Conservation (phyloP, 2,113 vertebrate species). For the Leiothrix lutea region DNA sequence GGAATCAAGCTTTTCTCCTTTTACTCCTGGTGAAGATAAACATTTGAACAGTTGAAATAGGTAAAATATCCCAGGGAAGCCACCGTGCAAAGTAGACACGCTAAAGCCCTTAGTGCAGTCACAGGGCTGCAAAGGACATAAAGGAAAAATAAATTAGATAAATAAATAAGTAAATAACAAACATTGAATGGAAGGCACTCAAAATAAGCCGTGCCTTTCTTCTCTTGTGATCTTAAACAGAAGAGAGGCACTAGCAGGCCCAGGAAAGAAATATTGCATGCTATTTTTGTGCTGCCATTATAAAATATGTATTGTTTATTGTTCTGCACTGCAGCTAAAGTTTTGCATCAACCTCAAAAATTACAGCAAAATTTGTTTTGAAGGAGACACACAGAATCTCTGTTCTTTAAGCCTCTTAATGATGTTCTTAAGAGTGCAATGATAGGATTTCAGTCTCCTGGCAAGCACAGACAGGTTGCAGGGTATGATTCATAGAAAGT, state of each 20-base stretch:
- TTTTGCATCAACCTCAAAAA: slow-evolving; percentile 66
- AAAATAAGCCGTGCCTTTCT: not conserved
- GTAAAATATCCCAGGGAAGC: slow-evolving; percentile 35
- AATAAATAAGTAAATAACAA: not conserved
- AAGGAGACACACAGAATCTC: not conserved
- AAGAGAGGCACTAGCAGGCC: slow-evolving; percentile 43
- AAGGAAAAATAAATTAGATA: slow-evolving; percentile 24
- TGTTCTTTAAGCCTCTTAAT: slow-evolving; percentile 46
- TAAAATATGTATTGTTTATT: slow-evolving; percentile 69
- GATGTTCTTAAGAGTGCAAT: not conserved
- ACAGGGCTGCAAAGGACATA: not conserved
- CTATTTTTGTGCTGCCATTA: slow-evolving; percentile 71
- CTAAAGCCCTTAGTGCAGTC: not conserved
- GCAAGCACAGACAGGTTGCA: not conserved
- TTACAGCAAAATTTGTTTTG: slow-evolving; percentile 68
- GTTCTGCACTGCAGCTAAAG: slow-evolving; percentile 60
- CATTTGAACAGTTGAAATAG: slow-evolving; percentile 38
- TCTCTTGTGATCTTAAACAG: slow-evolving; percentile 59
- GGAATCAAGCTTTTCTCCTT: slow-evolving; percentile 47
- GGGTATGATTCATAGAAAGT: slow-evolving; percentile 3
- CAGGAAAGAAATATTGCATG: slow-evolving; percentile 51
- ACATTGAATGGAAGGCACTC: not conserved
- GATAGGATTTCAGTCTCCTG: slow-evolving; percentile 23
- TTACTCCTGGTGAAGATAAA: slow-evolving; percentile 52
- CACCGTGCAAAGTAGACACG: not conserved